These are phyloP conservation scores for Sebastes hubbsi DNA, from an alignment of 2,797 vertebrate species.

Conservation along the genomic window DNA sequence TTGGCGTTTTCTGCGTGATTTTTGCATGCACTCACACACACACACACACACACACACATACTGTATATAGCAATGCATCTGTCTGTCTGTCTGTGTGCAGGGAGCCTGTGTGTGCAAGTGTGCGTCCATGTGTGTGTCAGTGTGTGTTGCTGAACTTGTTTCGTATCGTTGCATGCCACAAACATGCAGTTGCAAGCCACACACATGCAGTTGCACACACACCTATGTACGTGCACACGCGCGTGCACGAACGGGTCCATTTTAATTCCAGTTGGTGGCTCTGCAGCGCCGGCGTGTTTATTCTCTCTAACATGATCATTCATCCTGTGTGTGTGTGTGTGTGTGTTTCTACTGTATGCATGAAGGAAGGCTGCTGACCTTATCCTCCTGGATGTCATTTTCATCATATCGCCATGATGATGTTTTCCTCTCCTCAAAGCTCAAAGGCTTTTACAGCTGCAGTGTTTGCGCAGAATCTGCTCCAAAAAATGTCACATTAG, in stretches of 20 bases:
- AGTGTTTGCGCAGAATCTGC: conserved; percentile 33
- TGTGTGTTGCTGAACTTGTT: conserved; percentile 62
- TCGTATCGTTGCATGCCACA: conserved; percentile 47
- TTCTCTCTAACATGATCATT: too few relatives aligned
- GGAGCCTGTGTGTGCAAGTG: background rate
- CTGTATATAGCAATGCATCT: conserved; percentile 52
- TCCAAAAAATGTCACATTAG: conserved; percentile 34
- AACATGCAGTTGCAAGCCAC: background rate
- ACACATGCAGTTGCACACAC: conserved; percentile 15
- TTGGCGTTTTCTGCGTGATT: conserved; percentile 67
- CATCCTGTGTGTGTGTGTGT: too few relatives aligned
- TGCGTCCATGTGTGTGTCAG: conserved; percentile 25
- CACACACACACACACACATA: conserved; percentile 7
- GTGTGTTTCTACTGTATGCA: background rate
- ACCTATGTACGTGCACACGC: background rate
- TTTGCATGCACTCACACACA: conserved; percentile 58
- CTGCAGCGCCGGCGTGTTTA: conserved; percentile 36
- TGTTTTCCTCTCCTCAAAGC: background rate
- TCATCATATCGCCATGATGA: conserved; percentile 61
- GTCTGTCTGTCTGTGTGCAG: background rate
- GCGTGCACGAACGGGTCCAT: conserved; percentile 58
- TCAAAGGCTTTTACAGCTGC: conserved; percentile 1
- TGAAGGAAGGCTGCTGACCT: conserved; percentile 58
- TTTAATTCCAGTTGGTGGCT: conserved; percentile 57
- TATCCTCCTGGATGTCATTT: conserved; percentile 63